Evolutionary conservation across 2,113 vertebrate species (phyloP).

Genomic region (Tetrao urogallus): DNA sequence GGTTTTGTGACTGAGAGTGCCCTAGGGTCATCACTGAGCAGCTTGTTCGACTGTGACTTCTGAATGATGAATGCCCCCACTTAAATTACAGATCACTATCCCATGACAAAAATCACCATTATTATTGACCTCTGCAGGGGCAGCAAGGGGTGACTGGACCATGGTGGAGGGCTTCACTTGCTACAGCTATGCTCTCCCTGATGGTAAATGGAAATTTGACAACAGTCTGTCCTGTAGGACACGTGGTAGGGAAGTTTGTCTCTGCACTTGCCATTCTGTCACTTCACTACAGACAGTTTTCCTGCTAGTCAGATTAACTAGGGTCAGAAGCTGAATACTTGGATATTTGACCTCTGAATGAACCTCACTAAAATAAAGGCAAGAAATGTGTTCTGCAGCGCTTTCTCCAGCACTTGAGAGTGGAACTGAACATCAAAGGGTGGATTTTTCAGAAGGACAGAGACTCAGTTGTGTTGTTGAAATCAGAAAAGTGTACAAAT

Average conservation of each 20-base stretch:
- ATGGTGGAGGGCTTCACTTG: constrained; percentile 31
- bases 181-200: background rate
- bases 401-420: constrained; percentile 43
- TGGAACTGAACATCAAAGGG: constrained; percentile 52
- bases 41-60: constrained; percentile 35
- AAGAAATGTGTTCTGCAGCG: constrained; percentile 62
- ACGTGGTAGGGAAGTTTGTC: background rate
- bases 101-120: constrained; percentile 16
- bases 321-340: constrained; percentile 69
- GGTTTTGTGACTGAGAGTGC: constrained; percentile 42
- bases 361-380: constrained; percentile 66
- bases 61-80: constrained; percentile 57
- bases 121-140: background rate
- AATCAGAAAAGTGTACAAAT: background rate
- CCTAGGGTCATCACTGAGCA: constrained; percentile 40
- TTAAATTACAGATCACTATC: constrained; percentile 55
- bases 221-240: background rate
- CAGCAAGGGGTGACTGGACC: constrained; percentile 6
- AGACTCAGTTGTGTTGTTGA: background rate
- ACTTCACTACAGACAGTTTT: background rate
- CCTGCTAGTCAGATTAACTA: constrained; percentile 23
- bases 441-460: constrained; percentile 32
- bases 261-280: background rate
- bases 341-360: constrained; percentile 77
- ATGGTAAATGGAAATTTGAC: background rate